Evolutionary conservation across 2,888 invertebrate genomes (phyloP), one percentile per base, ranked within the genome.

Genomic region (Catocala nupta): DNA sequence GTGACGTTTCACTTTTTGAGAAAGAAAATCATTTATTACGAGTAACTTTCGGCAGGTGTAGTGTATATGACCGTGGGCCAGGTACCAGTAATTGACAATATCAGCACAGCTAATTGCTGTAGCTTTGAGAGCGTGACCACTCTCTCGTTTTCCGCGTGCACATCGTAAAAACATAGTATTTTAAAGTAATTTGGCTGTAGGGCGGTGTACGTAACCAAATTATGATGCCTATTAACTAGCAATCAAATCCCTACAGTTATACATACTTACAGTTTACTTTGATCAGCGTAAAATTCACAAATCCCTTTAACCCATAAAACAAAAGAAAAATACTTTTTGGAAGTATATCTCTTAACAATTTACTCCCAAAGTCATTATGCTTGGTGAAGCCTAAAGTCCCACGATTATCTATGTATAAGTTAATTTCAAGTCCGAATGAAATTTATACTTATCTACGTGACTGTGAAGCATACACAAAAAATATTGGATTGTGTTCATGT

Each of bases 51-150:
- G 64, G 60, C 48, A 10, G 11, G 16, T 9, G 42, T 63, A 54
- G 36, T 51, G 34, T 13, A 36, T 25, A 11, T 42, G 25, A 25
- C 3, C 25, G 25, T 50, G 43, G 51, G 10, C 39, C 42, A 52
- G 36, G 58, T 55, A 54, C 59, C 57, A 59, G 75, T 86, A 86
- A 86, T 86, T 82, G 87, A 75, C 83, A 86, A 87, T 86, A 87
- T 83, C 75, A 78, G 79, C 77, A 70, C 75, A 67, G 71, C 77
- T 88, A 89, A 89, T 89, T 89, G 82, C 75, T 74, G 70, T 65
- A 65, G 73, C 42, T 67, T 90, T 73, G 87, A 89, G 89, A 89
- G 85, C 90, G 88, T 89, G 85, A 88, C 88, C 56, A 73, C 85
- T 86, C 84, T 84, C 84, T 87, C 82, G 78, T 87, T 87, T 87